These are phyloP conservation scores for Gymnarchus niloticus DNA, from an alignment of 2,113 vertebrate genomes.

Conservation along the genomic window DNA sequence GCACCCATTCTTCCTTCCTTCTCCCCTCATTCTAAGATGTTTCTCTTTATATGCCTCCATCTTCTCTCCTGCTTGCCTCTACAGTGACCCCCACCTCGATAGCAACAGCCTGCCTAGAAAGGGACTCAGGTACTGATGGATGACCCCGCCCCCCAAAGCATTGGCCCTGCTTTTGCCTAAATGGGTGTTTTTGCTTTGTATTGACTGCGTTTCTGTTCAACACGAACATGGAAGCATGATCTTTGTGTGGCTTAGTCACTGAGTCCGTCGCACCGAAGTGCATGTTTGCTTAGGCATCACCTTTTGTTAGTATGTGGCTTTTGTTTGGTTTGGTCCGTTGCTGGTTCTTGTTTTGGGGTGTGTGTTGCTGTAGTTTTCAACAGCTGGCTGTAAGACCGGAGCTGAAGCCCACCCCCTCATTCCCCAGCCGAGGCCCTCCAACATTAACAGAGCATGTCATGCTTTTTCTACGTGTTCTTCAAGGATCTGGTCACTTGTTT, in stretches of 20 bases:
- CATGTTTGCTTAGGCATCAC: neutral
- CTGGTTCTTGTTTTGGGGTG: neutral
- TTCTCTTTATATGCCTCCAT: slow-evolving; percentile 59
- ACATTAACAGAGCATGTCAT: neutral
- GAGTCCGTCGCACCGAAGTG: neutral
- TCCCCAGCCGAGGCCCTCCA: neutral
- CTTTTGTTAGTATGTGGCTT: neutral
- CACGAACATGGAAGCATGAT: neutral
- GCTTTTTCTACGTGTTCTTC: neutral
- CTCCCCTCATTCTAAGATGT: slow-evolving; percentile 30
- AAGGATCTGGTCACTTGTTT: neutral
- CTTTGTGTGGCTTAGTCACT: neutral
- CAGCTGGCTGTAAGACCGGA: neutral
- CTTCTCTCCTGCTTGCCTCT: slow-evolving; percentile 71
- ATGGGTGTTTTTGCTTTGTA: slow-evolving; percentile 22
- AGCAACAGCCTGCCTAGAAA: slow-evolving; percentile 99
- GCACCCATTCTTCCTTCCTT: slow-evolving; percentile 34
- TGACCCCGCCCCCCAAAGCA: slow-evolving; percentile 22
- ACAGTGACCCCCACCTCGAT: slow-evolving; percentile 90
- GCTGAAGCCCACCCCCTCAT: neutral
- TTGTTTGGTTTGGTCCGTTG: neutral
- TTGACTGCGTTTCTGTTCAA: slow-evolving; percentile 27
- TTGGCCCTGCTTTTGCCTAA: neutral
- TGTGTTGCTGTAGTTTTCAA: slow-evolving; percentile 7
- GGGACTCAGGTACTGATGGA: slow-evolving; percentile 89